A percentile compares a stretch with the other conserved stretches of the same genome.
phyloP scores from a whole-genome alignment of 2,797 vertebrate species.

The Gymnodraco acuticeps region DNA sequence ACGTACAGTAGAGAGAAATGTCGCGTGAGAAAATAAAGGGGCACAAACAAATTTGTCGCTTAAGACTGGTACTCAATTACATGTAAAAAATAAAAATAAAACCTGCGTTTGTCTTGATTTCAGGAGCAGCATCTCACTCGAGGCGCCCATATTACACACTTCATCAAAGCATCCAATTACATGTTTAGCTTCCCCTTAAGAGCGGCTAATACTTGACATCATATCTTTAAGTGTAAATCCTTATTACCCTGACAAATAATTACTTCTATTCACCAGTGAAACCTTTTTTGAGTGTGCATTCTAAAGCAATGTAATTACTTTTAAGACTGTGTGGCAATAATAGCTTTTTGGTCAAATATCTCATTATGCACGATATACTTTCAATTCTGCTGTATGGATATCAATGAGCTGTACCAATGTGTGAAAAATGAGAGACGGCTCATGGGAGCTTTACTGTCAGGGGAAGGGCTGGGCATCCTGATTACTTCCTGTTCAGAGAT shows the following conservation, averaged over 20 bases:
- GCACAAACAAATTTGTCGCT: slow-evolving; percentile 50
- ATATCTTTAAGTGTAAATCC: slow-evolving; percentile 42
- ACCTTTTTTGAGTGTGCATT: slow-evolving; percentile 16
- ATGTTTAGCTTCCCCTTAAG: slow-evolving; percentile 34
- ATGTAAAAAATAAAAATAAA: background rate
- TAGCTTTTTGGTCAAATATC: slow-evolving; percentile 15
- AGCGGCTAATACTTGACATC: slow-evolving; percentile 26
- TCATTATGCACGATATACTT: slow-evolving; percentile 21
- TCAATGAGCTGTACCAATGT: slow-evolving; percentile 12
- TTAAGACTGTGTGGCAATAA: slow-evolving; percentile 26
- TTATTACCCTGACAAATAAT: slow-evolving; percentile 45
- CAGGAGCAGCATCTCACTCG: background rate
- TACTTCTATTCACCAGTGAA: slow-evolving; percentile 20
- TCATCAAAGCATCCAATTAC: slow-evolving; percentile 40
- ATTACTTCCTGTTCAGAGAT: slow-evolving; percentile 25
- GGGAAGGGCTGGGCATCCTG: slow-evolving; percentile 5
- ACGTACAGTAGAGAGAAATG: slow-evolving; percentile 34
- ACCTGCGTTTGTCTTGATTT: slow-evolving; percentile 38
- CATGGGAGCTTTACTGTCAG: slow-evolving; percentile 15
- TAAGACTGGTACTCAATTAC: slow-evolving; percentile 61
- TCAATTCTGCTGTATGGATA: slow-evolving; percentile 18
- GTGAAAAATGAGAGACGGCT: slow-evolving; percentile 6
- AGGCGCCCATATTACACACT: slow-evolving; percentile 38
- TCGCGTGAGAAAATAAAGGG: slow-evolving; percentile 57
- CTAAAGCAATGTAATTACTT: slow-evolving; percentile 26